Conservation (phyloP, 2,888 invertebrate genomes). For the Anthophora plumipes region DNA sequence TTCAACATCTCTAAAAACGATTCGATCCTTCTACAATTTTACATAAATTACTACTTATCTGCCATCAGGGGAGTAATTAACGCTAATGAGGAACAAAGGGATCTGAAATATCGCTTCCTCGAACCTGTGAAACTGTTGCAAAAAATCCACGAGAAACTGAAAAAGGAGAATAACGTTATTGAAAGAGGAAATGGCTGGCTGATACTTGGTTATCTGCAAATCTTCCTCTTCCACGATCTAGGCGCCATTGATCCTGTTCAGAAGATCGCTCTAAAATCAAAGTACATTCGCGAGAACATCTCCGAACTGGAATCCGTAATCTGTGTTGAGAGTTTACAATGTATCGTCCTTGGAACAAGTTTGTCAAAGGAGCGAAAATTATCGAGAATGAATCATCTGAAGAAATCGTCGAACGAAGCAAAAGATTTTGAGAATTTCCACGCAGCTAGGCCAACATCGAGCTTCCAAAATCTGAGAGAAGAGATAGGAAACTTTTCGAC, state of each 20-base stretch:
- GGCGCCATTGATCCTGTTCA: slow-evolving; percentile 92
- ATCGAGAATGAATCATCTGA: slow-evolving; percentile 45
- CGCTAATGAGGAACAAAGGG: slow-evolving; percentile 4
- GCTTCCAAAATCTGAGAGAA: slow-evolving; percentile 72
- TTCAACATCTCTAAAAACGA: slow-evolving; percentile 40
- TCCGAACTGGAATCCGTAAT: slow-evolving; percentile 86
- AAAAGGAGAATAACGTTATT: slow-evolving; percentile 7
- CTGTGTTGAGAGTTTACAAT: slow-evolving; percentile 87
- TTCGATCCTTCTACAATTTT: slow-evolving; percentile 8
- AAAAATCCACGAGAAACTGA: slow-evolving; percentile 36
- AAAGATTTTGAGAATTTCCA: slow-evolving; percentile 70
- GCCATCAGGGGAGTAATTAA: slow-evolving; percentile 59
- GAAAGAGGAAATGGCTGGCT: slow-evolving; percentile 78
- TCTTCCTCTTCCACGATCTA: slow-evolving; percentile 77
- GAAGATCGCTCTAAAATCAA: slow-evolving; percentile 90
- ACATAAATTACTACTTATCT: slow-evolving; percentile 63
- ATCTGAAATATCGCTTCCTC: slow-evolving; percentile 50
- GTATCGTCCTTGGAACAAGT: slow-evolving; percentile 81
- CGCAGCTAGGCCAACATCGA: slow-evolving; percentile 75
- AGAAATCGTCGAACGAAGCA: slow-evolving; percentile 55
- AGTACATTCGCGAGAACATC: slow-evolving; percentile 90
- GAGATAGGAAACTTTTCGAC: slow-evolving; percentile 80
- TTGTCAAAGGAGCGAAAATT: slow-evolving; percentile 77
- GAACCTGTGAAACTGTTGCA: slow-evolving; percentile 59
- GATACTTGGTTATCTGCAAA: slow-evolving; percentile 78